Percentiles rank a stretch among this genome's conserved stretches.
These are phyloP conservation scores for Phyllotreta striolata DNA, from an alignment of 2,888 invertebrate genomes.

Conservation along the genomic window DNA sequence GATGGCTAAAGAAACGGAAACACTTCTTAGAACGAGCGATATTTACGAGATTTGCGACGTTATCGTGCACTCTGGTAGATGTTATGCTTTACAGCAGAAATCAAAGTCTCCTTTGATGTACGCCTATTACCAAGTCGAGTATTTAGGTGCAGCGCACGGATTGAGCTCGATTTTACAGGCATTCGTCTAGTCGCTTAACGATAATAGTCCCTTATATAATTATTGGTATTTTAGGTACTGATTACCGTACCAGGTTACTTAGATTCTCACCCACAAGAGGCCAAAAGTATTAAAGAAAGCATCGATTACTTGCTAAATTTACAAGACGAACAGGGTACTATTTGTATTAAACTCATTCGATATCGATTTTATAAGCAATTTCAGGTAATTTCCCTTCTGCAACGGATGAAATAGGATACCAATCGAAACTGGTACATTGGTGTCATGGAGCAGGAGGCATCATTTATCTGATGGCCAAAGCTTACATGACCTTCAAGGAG, in stretches of 20 bases:
- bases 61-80: slow-evolving; percentile 75
- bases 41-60: slow-evolving; percentile 72
- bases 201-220: background rate
- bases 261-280: slow-evolving; percentile 64
- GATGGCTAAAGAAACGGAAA: slow-evolving; percentile 68
- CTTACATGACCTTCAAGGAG: slow-evolving; percentile 78
- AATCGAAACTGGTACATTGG: slow-evolving; percentile 84
- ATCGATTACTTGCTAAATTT: slow-evolving; percentile 73
- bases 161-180: slow-evolving; percentile 72
- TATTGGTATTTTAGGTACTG: slow-evolving; percentile 62
- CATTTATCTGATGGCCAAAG: slow-evolving; percentile 82
- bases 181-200: slow-evolving; percentile 26
- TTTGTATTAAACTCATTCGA: background rate
- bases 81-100: slow-evolving; percentile 68
- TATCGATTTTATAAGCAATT: background rate
- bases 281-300: slow-evolving; percentile 68
- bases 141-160: slow-evolving; percentile 78
- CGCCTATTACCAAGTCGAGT: slow-evolving; percentile 73
- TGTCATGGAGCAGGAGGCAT: slow-evolving; percentile 87
- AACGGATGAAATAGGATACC: slow-evolving; percentile 70
- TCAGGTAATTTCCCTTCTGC: slow-evolving; percentile 64
- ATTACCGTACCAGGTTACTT: slow-evolving; percentile 68
- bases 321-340: slow-evolving; percentile 71
- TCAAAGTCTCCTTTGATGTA: slow-evolving; percentile 80
- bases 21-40: slow-evolving; percentile 61